Conservation (phyloP, 2,113 vertebrate species). For the Coptodon rendalli region DNA sequence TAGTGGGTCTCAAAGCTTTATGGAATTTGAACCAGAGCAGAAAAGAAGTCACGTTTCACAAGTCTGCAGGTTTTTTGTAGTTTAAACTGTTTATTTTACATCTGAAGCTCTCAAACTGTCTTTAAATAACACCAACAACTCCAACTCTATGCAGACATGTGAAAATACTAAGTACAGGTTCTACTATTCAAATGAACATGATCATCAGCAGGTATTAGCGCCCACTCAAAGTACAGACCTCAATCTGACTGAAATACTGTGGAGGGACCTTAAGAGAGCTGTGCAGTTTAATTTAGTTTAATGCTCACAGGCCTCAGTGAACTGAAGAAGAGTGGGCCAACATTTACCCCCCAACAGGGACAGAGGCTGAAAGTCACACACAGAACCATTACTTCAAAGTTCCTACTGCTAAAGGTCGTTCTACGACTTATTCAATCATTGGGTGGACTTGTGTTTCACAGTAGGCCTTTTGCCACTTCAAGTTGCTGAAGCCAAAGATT, state of each 20-base stretch:
- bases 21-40: rapidly evolving
- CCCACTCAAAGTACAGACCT: neutral
- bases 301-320: neutral
- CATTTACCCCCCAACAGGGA: neutral
- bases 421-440: neutral
- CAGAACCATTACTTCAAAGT: neutral
- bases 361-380: neutral
- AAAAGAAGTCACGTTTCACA: neutral
- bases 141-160: neutral
- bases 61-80: neutral
- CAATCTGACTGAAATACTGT: neutral
- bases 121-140: neutral
- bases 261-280: neutral
- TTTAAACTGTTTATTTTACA: neutral
- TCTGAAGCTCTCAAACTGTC: neutral
- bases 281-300: neutral
- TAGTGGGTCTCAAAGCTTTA: neutral
- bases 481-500: neutral
- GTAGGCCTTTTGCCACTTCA: neutral
- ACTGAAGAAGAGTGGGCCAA: neutral
- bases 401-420: neutral
- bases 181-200: neutral
- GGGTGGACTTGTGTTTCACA: neutral
- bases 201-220: neutral
- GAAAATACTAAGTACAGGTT: neutral